Conservation (phyloP, 2,888 invertebrate species). For the Chironomus tentans region DNA sequence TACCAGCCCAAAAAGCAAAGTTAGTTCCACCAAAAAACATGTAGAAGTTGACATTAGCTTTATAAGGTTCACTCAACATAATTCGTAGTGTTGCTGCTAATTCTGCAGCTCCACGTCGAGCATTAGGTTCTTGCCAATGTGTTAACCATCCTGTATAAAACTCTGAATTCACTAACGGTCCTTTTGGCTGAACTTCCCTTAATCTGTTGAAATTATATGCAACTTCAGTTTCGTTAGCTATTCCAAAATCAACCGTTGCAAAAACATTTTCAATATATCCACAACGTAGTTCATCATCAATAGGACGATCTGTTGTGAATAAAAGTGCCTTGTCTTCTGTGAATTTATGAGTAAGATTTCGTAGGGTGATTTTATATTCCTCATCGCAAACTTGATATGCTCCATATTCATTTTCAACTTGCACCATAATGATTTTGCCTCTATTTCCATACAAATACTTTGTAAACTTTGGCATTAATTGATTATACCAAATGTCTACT, state of each 20-base stretch:
- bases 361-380: slow-evolving; percentile 56
- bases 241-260: slow-evolving; percentile 68
- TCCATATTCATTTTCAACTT: slow-evolving; percentile 92
- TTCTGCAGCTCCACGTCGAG: slow-evolving; percentile 44
- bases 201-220: slow-evolving; percentile 33
- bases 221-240: slow-evolving; percentile 39
- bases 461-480: slow-evolving; percentile 44
- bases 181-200: slow-evolving; percentile 50
- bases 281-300: slow-evolving; percentile 45
- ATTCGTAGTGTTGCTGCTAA: slow-evolving; percentile 48
- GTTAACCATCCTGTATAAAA: slow-evolving; percentile 91
- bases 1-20: slow-evolving; percentile 60
- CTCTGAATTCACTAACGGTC: slow-evolving; percentile 83
- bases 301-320: slow-evolving; percentile 74
- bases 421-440: slow-evolving; percentile 78
- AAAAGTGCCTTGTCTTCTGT: slow-evolving; percentile 59
- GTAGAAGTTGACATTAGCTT: slow-evolving; percentile 70
- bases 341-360: slow-evolving; percentile 49
- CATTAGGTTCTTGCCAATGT: slow-evolving; percentile 65
- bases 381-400: slow-evolving; percentile 66
- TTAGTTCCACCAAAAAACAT: slow-evolving; percentile 92
- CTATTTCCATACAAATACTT: slow-evolving; percentile 55
- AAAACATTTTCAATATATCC: slow-evolving; percentile 63
- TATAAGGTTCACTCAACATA: slow-evolving; percentile 45
- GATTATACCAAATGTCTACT: slow-evolving; percentile 46